A percentile compares a stretch with the other conserved stretches of the same genome.
Evolutionary conservation across 2,113 vertebrate genomes (phyloP).

Genomic region (Cyanoliseus patagonus): DNA sequence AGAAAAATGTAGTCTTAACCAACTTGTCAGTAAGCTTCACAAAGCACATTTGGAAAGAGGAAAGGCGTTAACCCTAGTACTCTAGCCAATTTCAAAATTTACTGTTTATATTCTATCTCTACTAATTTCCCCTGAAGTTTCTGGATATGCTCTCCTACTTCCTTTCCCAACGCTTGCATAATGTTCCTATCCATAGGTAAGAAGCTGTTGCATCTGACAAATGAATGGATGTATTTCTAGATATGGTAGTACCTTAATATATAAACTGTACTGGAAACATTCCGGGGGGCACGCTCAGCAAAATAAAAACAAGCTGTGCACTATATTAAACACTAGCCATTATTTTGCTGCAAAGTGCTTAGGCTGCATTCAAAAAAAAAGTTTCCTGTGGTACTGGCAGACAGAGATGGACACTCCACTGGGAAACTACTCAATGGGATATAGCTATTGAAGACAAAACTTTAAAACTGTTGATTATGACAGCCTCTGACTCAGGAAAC

Average conservation of each 20-base stretch:
- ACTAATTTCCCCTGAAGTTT: constrained; percentile 11
- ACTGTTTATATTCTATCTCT: constrained; percentile 15
- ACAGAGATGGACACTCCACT: not conserved
- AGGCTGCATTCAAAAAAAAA: not conserved
- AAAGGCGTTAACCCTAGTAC: constrained; percentile 9
- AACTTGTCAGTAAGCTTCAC: constrained; percentile 4
- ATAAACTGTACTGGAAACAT: not conserved
- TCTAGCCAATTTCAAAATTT: not conserved
- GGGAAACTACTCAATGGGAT: not conserved
- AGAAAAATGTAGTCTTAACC: not conserved
- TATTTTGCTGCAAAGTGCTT: not conserved
- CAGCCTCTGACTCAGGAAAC: not conserved
- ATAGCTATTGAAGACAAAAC: not conserved
- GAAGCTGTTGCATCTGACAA: not conserved
- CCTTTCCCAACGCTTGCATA: not conserved
- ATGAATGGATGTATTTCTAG: not conserved
- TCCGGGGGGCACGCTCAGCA: not conserved
- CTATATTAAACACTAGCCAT: not conserved
- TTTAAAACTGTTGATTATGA: not conserved
- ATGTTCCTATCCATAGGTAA: not conserved
- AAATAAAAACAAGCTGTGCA: not conserved
- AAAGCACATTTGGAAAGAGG: not conserved
- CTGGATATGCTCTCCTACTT: not conserved
- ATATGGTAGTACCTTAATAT: not conserved
- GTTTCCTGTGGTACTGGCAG: not conserved